Base-by-base conservation (phyloP, 2,888 invertebrate species). In the Heliconius cydno region DNA sequence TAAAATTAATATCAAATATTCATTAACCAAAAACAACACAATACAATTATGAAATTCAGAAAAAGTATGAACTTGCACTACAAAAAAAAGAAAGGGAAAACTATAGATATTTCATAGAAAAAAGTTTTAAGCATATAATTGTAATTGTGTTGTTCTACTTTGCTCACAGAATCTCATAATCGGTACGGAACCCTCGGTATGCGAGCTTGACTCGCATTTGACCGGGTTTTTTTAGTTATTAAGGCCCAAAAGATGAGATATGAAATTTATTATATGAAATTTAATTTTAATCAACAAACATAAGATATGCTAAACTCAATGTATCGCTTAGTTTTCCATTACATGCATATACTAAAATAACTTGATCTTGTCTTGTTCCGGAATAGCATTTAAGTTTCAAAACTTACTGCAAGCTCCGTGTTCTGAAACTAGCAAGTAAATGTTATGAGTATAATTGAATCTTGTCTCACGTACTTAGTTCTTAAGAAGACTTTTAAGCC, bases 341-440 rank as follows among this genome's bases (percentile, higher is more conserved):
- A 73, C 28, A 66, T 34, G 60, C 13, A 38, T 34, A 73, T 78
- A 78, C 78, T 78, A 57, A 73, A 67, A 46, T 65, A 78, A 74
- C 67, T 78, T 74, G 13, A 74, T 74, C 78, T 74, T 57, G 74
- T 78, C 78, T n/a, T 78, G 67, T 70, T 63, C 73, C 57, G 46
- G 75, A 38, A 78, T 78, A 68, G 38, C 57, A 70, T 78, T 68
- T 70, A 71, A 80, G 78, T 78, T 79, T 74, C 70, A 68, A 77
- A 79, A 73, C 77, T 80, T 74, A 74, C 52, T 65, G 73, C 77
- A 65, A 74, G 70, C 75, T 78, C 38, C 25, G 70, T 65, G 71
- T 71, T 77, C 73, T 74, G 78, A 70, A 80, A 80, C 80, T 78
- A 38, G 28, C 75, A 80, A 76, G 80, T 80, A 78, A 80, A 78